Evolutionary conservation across 2,113 vertebrate species (phyloP), one percentile per base, ranked within the genome.

Genomic region (Castor canadensis): DNA sequence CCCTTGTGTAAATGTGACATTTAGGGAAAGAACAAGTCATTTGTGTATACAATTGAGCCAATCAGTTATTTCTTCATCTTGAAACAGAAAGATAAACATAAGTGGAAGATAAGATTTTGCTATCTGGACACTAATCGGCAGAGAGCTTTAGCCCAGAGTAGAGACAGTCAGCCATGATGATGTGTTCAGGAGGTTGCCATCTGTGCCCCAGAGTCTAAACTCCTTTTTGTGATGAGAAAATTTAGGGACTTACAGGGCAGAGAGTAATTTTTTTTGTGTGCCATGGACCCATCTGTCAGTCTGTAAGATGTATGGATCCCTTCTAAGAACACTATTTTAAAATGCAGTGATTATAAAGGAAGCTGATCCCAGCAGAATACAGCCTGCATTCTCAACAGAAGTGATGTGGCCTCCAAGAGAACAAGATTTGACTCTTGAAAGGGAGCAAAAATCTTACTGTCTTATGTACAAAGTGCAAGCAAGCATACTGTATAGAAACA

Each of bases 241-340:
- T 19, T 12, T 24, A 54, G 56, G 35, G 32, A 87, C 43, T 73
- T 43, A 49, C 56, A 96, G 28, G 58, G 2, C 24, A 91, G 40
- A 69, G 47, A 66, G 52, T 32, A 40, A 91, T 86, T 82, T 93
- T 2, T n/a, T 47, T 84, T 77, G 52, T 64, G 30, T 89, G 9
- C 62, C 67, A 45, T 77, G 58, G 66, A 45, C 30, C 24, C 35
- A 45, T 79, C 72, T 58, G 28, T 80, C 60, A 66, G 45, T 54
- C 71, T 84, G 64, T 52, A 40, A 88, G 56, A 77, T 7, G 35
- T 62, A 30, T 38, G 47, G 66, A 56, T 32, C n/a, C 91, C 28
- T 92, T 54, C 19, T 87, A 84, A 89, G 35, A 77, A 92, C n/a
- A 71, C 7, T 69, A 58, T 86, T 93, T 86, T 86, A 62, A 93